phyloP scores from a whole-genome alignment of 1,140 invertebrate species.

The Achroia grisella region DNA sequence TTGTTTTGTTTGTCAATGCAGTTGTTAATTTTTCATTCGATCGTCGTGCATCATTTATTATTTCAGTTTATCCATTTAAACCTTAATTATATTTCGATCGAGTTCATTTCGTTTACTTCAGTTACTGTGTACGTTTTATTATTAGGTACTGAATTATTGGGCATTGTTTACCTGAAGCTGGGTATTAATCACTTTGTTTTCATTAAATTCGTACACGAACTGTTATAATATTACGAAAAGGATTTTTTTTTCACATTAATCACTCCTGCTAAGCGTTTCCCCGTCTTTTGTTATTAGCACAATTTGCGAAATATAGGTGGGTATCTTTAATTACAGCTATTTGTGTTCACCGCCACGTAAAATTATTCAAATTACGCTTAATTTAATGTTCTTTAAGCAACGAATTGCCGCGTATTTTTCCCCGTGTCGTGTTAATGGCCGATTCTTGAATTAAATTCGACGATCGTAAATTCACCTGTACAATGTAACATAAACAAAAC shows the following conservation, averaged over 20 bases:
- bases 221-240: neutral
- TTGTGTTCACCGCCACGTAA: constrained; percentile 56
- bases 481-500: constrained; percentile 31
- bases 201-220: neutral
- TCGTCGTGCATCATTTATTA: constrained; percentile 31
- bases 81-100: constrained; percentile 12
- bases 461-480: constrained; percentile 43
- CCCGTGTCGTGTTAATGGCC: constrained; percentile 47
- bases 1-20: constrained; percentile 47
- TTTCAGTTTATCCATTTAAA: constrained; percentile 32
- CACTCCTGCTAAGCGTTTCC: constrained; percentile 15
- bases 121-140: constrained; percentile 7
- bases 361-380: constrained; percentile 65
- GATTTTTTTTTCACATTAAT: constrained; percentile 15
- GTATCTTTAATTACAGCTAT: constrained; percentile 54
- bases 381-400: constrained; percentile 54
- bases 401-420: constrained; percentile 55
- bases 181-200: neutral
- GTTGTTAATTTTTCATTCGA: constrained; percentile 48
- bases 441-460: constrained; percentile 53
- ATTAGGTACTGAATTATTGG: constrained; percentile 2
- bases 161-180: neutral
- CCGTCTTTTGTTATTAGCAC: constrained; percentile 22
- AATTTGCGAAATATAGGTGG: constrained; percentile 34
- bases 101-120: constrained; percentile 13